These are phyloP conservation scores for Formica exsecta DNA, from an alignment of 1,140 invertebrate species.

Conservation along the genomic window DNA sequence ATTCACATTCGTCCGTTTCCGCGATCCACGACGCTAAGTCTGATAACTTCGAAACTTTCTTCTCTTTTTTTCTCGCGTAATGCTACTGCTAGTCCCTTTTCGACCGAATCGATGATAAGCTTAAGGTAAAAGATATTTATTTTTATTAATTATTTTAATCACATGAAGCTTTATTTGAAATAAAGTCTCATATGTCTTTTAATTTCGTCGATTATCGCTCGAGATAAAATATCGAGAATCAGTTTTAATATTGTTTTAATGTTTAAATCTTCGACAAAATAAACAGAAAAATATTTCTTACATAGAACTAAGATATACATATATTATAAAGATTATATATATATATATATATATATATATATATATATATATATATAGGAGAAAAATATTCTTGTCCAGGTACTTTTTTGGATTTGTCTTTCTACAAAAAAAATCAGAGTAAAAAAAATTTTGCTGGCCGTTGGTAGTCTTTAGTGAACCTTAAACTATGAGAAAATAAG, in stretches of 20 bases:
- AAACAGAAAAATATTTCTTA: background rate
- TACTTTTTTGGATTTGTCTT: no score
- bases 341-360: no score
- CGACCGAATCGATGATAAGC: background rate
- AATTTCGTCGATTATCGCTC: background rate
- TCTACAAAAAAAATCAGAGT: no score
- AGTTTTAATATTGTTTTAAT: background rate
- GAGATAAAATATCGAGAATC: background rate
- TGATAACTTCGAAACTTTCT: background rate
- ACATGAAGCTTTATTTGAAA: background rate
- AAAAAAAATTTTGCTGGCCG: no score
- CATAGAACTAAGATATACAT: background rate
- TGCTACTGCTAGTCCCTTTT: background rate
- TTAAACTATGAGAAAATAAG: no score
- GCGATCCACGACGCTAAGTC: slow-evolving; percentile 1
- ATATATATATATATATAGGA: no score
- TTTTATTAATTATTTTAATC: slow-evolving; percentile 2
- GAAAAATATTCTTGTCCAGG: background rate
- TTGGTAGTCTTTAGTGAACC: no score
- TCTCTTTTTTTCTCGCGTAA: background rate
- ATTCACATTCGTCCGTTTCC: slow-evolving; percentile 11
- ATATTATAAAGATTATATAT: background rate
- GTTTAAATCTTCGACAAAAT: background rate
- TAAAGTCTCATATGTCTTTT: no score
- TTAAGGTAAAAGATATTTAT: background rate